Evolutionary conservation across 2,113 vertebrate genomes (phyloP).

Genomic region (Mustela nigripes): DNA sequence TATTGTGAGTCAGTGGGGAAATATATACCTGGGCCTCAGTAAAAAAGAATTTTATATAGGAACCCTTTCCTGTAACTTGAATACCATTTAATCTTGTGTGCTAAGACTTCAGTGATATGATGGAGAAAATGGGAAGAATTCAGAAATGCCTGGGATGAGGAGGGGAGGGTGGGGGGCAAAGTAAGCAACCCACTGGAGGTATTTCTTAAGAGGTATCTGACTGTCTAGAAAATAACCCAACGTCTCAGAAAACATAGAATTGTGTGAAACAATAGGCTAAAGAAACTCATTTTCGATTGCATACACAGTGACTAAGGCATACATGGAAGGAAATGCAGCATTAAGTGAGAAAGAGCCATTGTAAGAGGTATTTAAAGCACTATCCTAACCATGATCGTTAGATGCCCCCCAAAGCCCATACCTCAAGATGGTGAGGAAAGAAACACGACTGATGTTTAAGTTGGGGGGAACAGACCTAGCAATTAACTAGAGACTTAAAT

Average conservation of each 20-base stretch:
- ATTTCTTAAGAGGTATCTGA: neutral
- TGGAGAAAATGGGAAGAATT: neutral
- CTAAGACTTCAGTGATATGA: neutral
- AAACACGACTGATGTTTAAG: neutral
- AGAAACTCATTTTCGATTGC: neutral
- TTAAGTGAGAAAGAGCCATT: neutral
- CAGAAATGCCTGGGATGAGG: neutral
- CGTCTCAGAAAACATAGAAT: neutral
- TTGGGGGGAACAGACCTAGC: too few relatives aligned
- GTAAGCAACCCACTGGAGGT: neutral
- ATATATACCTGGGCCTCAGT: neutral
- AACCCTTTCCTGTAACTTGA: neutral
- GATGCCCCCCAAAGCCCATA: accelerated
- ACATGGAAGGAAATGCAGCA: neutral
- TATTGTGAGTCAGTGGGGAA: neutral
- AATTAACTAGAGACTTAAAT: neutral
- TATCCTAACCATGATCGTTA: neutral
- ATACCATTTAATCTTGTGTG: neutral
- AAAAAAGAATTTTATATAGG: neutral
- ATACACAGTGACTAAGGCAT: neutral
- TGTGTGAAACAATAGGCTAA: neutral
- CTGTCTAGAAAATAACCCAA: neutral
- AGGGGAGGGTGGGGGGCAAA: neutral
- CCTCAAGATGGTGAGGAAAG: neutral
- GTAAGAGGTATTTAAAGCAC: neutral